Evolutionary conservation across 2,888 invertebrate genomes (phyloP).

Genomic region (Eupithecia dodoneata): DNA sequence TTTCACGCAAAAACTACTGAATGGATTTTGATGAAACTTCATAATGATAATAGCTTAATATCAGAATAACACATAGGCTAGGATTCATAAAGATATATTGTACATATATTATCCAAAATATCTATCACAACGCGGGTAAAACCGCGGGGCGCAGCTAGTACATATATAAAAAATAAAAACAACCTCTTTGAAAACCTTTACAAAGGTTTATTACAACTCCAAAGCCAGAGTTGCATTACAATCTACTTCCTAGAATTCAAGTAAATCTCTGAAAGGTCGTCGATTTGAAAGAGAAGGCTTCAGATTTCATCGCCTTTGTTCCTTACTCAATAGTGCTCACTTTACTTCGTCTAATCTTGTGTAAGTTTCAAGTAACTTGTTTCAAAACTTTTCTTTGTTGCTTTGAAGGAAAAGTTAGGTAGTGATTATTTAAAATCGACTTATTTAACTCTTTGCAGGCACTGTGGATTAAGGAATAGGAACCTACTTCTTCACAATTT

Average conservation of each 20-base stretch:
- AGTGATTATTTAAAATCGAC: conserved; percentile 8
- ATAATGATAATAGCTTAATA: too few species aligned
- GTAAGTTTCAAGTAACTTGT: background rate
- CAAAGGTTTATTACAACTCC: background rate
- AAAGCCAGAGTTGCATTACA: conserved; percentile 6
- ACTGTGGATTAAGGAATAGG: background rate
- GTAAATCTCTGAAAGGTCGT: conserved; percentile 15
- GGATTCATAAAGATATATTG: too few species aligned
- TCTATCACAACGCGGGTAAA: too few species aligned
- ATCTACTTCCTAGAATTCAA: conserved; percentile 1
- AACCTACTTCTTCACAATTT: background rate
- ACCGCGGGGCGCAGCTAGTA: too few species aligned
- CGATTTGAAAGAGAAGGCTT: conserved; percentile 21
- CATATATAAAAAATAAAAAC: background rate
- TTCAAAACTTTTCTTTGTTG: background rate
- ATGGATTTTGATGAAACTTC: too few species aligned
- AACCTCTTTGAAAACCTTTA: background rate
- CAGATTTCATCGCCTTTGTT: conserved; percentile 18
- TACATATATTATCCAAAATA: too few species aligned
- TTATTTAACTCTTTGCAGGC: conserved; percentile 3
- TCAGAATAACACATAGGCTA: too few species aligned
- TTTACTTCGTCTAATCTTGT: conserved; percentile 13
- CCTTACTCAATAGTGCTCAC: conserved; percentile 15
- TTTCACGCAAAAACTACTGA: too few species aligned
- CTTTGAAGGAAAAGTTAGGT: background rate